Conservation (phyloP, 2,113 vertebrate species). For the Crotalus tigris region DNA sequence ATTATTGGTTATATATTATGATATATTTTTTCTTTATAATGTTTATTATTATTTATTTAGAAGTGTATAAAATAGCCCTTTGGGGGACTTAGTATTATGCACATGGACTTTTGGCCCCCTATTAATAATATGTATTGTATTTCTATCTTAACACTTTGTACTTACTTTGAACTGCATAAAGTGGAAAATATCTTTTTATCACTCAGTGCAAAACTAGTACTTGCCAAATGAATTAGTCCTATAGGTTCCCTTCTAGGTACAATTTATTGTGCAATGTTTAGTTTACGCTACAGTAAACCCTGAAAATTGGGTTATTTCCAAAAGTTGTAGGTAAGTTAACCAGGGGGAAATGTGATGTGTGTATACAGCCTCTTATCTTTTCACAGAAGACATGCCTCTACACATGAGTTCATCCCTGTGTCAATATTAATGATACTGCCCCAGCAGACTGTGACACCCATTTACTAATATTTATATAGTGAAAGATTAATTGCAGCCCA, state of each 20-base stretch:
- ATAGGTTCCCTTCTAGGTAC: background rate
- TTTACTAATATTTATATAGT: background rate
- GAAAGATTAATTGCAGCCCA: background rate
- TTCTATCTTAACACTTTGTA: background rate
- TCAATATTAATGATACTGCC: background rate
- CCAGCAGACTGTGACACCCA: background rate
- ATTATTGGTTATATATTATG: background rate
- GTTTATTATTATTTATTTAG: background rate
- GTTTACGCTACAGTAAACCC: background rate
- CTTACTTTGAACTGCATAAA: background rate
- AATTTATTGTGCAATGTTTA: background rate
- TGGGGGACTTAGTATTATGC: background rate
- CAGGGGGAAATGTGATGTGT: background rate
- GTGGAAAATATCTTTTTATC: background rate
- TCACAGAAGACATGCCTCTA: background rate
- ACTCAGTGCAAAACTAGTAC: background rate
- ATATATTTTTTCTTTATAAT: background rate
- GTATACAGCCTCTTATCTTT: background rate
- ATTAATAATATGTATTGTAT: background rate
- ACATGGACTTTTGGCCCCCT: background rate
- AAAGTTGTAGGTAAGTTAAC: background rate
- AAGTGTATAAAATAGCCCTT: background rate
- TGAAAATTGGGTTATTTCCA: background rate
- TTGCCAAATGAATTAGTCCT: background rate
- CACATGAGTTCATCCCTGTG: background rate